Evolutionary conservation across 2,113 vertebrate genomes (phyloP).

Genomic region (Lutjanus erythropterus): DNA sequence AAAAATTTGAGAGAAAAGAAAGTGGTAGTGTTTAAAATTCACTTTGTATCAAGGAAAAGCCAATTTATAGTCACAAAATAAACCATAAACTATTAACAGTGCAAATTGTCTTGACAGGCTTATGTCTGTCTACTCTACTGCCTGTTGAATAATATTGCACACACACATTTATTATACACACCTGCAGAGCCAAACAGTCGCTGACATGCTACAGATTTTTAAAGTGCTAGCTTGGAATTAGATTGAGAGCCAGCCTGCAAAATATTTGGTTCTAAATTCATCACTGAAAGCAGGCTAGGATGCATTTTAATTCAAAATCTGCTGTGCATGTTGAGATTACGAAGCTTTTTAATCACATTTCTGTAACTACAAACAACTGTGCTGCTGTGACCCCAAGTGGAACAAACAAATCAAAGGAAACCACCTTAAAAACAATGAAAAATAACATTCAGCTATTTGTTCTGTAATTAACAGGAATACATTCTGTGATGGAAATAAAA

Average conservation of each 20-base stretch:
- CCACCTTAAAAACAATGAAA: background rate
- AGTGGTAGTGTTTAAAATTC: constrained; percentile 26
- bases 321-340: constrained; percentile 11
- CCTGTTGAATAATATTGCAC: constrained; percentile 86
- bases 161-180: constrained; percentile 70
- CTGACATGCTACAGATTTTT: constrained; percentile 80
- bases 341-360: constrained; percentile 23
- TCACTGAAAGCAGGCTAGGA: constrained; percentile 19
- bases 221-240: constrained; percentile 88
- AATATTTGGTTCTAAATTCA: constrained; percentile 63
- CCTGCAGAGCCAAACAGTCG: constrained; percentile 74
- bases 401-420: background rate
- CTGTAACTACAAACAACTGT: constrained; percentile 35
- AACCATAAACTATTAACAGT: constrained; percentile 57
- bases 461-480: constrained; percentile 57
- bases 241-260: constrained; percentile 58
- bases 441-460: constrained; percentile 68
- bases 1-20: background rate
- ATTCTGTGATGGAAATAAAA: constrained; percentile 66
- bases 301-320: constrained; percentile 14
- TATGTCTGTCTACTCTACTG: constrained; percentile 27
- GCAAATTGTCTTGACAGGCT: constrained; percentile 56
- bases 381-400: constrained; percentile 10
- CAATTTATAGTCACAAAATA: constrained; percentile 49
- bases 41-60: constrained; percentile 20